Conservation (phyloP, 2,888 invertebrate genomes). For the Nectonema munidae region DNA sequence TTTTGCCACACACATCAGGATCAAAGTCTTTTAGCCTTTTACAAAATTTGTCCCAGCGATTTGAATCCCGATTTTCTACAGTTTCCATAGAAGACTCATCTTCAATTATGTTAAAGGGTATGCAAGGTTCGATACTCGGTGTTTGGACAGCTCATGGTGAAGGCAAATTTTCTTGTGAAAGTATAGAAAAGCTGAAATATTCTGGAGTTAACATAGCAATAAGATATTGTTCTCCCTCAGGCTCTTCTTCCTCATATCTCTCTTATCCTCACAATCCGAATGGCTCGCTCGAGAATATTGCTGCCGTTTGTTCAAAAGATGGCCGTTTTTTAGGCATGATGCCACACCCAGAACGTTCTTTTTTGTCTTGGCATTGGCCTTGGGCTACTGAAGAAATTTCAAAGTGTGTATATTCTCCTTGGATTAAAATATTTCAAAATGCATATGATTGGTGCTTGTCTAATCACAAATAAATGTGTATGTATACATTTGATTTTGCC, state of each 20-base stretch:
- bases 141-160: constrained; percentile 91
- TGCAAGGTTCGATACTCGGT: constrained; percentile 56
- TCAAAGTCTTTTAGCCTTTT: background rate
- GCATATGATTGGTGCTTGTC: constrained; percentile 30
- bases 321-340: constrained; percentile 83
- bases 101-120: constrained; percentile 54
- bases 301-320: constrained; percentile 52
- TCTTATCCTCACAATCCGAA: constrained; percentile 86
- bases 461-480: too few species aligned
- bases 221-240: too few species aligned
- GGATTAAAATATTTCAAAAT: constrained; percentile 63
- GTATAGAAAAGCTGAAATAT: too few species aligned
- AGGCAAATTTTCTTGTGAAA: constrained; percentile 30
- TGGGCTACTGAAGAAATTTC: constrained; percentile 27
- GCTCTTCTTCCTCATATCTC: too few species aligned
- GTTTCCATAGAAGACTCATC: constrained; percentile 35
- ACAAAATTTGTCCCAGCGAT: constrained; percentile 58
- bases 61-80: constrained; percentile 44
- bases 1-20: constrained; percentile 12
- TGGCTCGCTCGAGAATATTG: constrained; percentile 38
- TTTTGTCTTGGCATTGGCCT: constrained; percentile 61
- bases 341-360: constrained; percentile 86
- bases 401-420: constrained; percentile 34
- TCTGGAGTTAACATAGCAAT: too few species aligned
- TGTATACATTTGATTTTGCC: too few species aligned